Base-by-base conservation (phyloP, 2,113 vertebrate genomes). In the Campylomormyrus tamandua region DNA sequence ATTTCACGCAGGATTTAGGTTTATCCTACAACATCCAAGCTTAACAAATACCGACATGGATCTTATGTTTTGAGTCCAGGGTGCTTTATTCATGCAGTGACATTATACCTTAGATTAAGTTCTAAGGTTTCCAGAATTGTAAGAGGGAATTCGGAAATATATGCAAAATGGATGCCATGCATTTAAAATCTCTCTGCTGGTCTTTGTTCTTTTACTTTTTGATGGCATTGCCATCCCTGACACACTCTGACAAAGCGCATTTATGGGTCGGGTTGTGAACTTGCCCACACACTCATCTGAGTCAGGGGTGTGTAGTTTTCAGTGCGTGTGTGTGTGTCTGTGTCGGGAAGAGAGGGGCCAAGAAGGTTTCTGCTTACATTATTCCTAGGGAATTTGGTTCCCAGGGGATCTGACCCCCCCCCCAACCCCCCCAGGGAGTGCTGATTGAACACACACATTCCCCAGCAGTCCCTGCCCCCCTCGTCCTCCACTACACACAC, bases 321-420 rank as follows among this genome's bases (percentile, higher is more conserved):
- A 42, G 88, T 45, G 84, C 17, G 45, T 87, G 50, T 83, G 80
- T 27, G 89, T 19, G 50, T 83, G 80, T 27, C 0, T 90, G 89
- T 19, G 80, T 89, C 11, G 17, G 1, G 89, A 87, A 31, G 90
- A 84, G 42, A 10, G 46, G 66, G 45, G 45, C 50, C 24, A 1
- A 90, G 88, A 45, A 88, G 86, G 87, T 89, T 4, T 83, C 89
- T 88, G 49, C 74, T 83, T 90, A 56, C 46, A 49, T 58, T 74
- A 49, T 80, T 74, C 87, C 42, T 87, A 80, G 48, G 87, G 89
- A 74, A 53, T 52, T 27, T 8, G 39, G 86, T 66, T 84, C 49
- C 91, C 90, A 90, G 89, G 92, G 92, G 93, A 92, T 94, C 94
- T 91, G 89, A 94, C 94, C 95, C 93, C 94, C 90, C 93, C 94